These are phyloP conservation scores for Spilosoma lubricipeda DNA, from an alignment of 2,888 invertebrate species.

Conservation along the genomic window DNA sequence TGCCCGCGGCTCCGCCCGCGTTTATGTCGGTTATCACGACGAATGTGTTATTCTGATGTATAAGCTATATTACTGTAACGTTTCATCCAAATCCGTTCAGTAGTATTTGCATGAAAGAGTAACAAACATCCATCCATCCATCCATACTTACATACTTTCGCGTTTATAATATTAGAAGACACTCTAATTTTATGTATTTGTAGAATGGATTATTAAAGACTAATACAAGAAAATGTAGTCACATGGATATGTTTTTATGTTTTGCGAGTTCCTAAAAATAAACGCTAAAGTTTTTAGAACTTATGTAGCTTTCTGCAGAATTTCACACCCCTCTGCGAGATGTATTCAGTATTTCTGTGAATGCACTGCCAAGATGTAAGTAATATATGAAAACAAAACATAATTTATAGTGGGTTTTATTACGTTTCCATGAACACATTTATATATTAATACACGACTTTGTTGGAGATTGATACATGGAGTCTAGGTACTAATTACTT, in stretches of 20 bases:
- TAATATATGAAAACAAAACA: constrained; percentile 50
- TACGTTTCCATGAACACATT: constrained; percentile 56
- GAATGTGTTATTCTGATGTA: too few species aligned
- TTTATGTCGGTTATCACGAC: too few species aligned
- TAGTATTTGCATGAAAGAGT: too few species aligned
- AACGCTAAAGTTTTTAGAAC: constrained; percentile 31
- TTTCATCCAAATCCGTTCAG: too few species aligned
- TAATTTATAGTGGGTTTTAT: constrained; percentile 35
- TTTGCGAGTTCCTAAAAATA: constrained; percentile 31
- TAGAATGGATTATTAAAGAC: too few species aligned
- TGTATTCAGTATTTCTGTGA: constrained; percentile 39
- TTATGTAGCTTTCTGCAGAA: constrained; percentile 38
- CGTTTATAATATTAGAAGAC: too few species aligned
- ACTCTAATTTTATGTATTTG: too few species aligned
- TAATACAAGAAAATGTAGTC: too few species aligned
- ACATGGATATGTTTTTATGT: background rate
- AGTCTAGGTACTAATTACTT: constrained; percentile 28
- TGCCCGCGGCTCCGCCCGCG: too few species aligned
- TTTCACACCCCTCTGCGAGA: constrained; percentile 31
- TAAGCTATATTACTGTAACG: too few species aligned
- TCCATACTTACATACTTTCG: too few species aligned
- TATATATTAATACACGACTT: constrained; percentile 55
- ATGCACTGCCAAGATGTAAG: constrained; percentile 39
- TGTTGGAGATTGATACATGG: constrained; percentile 46
- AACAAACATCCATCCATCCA: too few species aligned